Evolutionary conservation across 2,888 invertebrate genomes (phyloP), one percentile per base, ranked within the genome.

Genomic region (Drosophila kanekoi): DNA sequence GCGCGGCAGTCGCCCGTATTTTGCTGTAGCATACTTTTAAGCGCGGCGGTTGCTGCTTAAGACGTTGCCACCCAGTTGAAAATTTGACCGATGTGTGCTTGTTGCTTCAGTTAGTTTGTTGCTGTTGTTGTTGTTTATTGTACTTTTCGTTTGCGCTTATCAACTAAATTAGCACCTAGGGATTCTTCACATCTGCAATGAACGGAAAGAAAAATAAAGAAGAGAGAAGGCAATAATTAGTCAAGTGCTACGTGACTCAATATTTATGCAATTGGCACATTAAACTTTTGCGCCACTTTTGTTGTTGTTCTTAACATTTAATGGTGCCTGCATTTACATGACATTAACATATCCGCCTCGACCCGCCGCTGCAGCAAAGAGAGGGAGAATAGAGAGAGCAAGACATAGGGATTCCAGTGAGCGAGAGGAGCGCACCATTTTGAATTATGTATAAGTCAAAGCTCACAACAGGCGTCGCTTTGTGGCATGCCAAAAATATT

Each of bases 131-230:
- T 41, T 51, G 48, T 56, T 70, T 87, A 86, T 88, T 89, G 77
- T 77, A 75, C 76, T 85, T 47, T 75, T 57, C 74, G 72, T 88
- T 90, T 85, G 70, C 70, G 73, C 92, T 90, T 92, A 92, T 90
- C 83, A 84, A 89, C 91, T 91, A 92, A 91, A 91, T 92, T 91
- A 91, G 91, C 91, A 91, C 92, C 91, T 91, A 91, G 82, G 90
- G 91, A 92, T 91, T 92, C 84, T 91, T 91, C 89, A 90, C 90
- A 92, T 91, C 91, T 91, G 91, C 51, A 91, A 64, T 44, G 61
- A 32, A 58, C 16, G 58, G 18, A 56, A 60, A 59, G 9, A 56
- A 16, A 32, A 28, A 52, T 13, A 20, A 8, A 35, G n/a, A 13
- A 52, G 16, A 38, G 18, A 44, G 23, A 48, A 58, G 47, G 48